Evolutionary conservation across 2,888 invertebrate species (phyloP).

Genomic region (Oxyteleia sp.): DNA sequence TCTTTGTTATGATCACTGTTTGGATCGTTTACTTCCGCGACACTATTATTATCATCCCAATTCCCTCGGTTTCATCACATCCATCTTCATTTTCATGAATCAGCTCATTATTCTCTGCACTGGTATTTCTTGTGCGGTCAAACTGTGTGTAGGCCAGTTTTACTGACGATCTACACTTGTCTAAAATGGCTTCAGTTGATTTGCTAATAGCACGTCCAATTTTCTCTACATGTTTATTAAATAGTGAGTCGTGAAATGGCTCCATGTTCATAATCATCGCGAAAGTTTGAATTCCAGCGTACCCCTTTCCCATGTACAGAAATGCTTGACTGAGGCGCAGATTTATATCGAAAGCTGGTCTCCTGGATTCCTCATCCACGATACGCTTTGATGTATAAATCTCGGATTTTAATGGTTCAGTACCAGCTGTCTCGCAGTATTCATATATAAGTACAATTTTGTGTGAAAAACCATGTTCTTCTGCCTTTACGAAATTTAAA

Average conservation of each 20-base stretch:
- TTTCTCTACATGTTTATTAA: conserved; percentile 12
- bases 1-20: conserved; percentile 2
- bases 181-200: conserved; percentile 1
- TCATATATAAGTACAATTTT: too few relatives aligned
- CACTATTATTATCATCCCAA: not conserved
- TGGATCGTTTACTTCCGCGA: conserved; percentile 1
- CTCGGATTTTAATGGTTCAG: too few relatives aligned
- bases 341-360: too few relatives aligned
- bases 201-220: too few relatives aligned
- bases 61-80: conserved; percentile 10
- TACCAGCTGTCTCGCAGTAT: too few relatives aligned
- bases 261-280: conserved; percentile 35
- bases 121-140: not conserved
- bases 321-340: conserved; percentile 35
- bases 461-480: too few relatives aligned
- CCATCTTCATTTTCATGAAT: conserved; percentile 1
- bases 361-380: too few relatives aligned
- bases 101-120: not conserved
- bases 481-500: too few relatives aligned
- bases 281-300: conserved; percentile 38
- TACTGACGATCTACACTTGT: not conserved
- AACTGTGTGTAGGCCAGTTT: conserved; percentile 4
- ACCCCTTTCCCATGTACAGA: conserved; percentile 26
- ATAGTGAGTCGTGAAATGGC: conserved; percentile 11
- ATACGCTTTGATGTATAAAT: too few relatives aligned